Conservation (phyloP, 2,797 vertebrate genomes). For the Myripristis jacobus region DNA sequence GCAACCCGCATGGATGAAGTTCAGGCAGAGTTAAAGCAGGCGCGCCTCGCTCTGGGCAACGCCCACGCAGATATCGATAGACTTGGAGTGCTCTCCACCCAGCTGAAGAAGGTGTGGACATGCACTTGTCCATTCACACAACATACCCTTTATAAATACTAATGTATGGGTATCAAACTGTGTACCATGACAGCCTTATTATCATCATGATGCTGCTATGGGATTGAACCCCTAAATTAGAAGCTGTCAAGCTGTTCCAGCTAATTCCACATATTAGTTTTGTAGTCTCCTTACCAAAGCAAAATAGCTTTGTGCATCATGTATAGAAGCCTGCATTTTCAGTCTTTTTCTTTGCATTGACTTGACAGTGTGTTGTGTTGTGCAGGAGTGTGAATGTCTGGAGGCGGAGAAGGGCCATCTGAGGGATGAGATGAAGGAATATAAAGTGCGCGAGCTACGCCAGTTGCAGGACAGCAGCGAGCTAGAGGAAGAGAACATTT, state of each 20-base stretch:
- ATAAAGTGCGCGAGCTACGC: constrained; percentile 84
- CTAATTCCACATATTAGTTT: not conserved
- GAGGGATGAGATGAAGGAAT: constrained; percentile 88
- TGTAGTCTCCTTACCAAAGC: not conserved
- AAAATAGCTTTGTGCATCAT: not conserved
- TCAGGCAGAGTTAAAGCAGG: constrained; percentile 85
- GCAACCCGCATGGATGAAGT: constrained; percentile 85
- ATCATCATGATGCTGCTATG: not conserved
- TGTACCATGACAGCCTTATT: not conserved
- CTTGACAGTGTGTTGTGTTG: constrained; percentile 31
- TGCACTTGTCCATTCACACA: not conserved
- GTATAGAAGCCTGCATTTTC: not conserved
- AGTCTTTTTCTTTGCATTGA: not conserved
- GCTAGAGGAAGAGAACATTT: constrained; percentile 90
- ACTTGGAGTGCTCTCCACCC: constrained; percentile 73
- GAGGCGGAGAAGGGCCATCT: constrained; percentile 84
- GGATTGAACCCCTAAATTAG: not conserved
- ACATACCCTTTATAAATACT: not conserved
- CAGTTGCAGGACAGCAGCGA: constrained; percentile 88
- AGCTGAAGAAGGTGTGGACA: constrained; percentile 84
- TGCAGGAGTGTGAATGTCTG: constrained; percentile 84
- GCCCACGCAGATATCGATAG: constrained; percentile 85
- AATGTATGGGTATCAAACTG: not conserved
- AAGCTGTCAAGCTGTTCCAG: too few species aligned
- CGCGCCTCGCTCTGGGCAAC: constrained; percentile 82